A percentile compares a stretch with the other conserved stretches of the same genome.
phyloP scores from a whole-genome alignment of 2,113 vertebrate species.

The Toxostoma redivivum region DNA sequence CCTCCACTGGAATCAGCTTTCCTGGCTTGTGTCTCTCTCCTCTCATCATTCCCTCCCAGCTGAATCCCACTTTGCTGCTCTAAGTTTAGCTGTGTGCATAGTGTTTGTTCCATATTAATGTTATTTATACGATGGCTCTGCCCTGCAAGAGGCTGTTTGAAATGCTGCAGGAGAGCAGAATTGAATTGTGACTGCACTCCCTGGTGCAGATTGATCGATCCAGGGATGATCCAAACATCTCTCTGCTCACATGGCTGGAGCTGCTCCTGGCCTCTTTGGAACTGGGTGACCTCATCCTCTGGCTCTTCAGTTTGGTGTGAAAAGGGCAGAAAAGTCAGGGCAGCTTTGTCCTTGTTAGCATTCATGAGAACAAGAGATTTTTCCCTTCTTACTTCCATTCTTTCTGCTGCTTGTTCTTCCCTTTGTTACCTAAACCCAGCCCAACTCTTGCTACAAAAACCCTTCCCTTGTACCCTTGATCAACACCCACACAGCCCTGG shows the following conservation, averaged over 20 bases:
- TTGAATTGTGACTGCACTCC: neutral
- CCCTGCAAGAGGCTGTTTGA: neutral
- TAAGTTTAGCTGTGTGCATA: neutral
- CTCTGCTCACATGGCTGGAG: neutral
- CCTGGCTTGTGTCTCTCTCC: constrained; percentile 14
- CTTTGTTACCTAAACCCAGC: neutral
- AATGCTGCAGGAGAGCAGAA: neutral
- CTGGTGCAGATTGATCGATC: neutral
- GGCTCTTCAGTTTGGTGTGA: neutral
- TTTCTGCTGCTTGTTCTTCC: neutral
- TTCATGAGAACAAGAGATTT: neutral
- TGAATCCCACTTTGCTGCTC: constrained; percentile 24
- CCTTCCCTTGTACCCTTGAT: too few relatives aligned
- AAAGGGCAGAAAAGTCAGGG: neutral
- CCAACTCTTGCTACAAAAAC: accelerated
- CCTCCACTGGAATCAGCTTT: constrained; percentile 28
- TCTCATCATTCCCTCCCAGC: neutral
- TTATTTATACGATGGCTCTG: neutral
- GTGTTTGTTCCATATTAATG: neutral
- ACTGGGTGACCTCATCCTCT: neutral
- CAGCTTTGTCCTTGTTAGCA: neutral
- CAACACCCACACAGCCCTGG: neutral
- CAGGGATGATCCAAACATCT: neutral
- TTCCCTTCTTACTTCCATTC: neutral
- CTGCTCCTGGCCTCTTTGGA: neutral